These are phyloP conservation scores for Xanthorhoe spadicearia DNA, from an alignment of 2,888 invertebrate species.

Conservation along the genomic window DNA sequence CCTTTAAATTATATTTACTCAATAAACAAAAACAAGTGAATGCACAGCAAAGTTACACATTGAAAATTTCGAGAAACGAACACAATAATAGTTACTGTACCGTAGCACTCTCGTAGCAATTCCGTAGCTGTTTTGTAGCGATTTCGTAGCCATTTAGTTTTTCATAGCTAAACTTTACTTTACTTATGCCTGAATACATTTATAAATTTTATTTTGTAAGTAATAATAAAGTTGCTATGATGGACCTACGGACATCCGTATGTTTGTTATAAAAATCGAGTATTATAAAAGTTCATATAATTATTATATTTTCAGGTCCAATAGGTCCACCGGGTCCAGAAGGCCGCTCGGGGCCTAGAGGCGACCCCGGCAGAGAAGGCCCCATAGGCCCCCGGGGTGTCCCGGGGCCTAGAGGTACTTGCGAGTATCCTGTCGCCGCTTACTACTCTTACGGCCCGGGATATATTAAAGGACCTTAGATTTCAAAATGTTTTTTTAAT, in stretches of 20 bases:
- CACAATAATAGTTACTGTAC: no score
- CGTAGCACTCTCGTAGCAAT: no score
- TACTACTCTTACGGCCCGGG: slow-evolving; percentile 83
- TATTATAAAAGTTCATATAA: background rate
- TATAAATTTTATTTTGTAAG: no score
- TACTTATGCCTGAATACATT: no score
- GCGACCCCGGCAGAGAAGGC: slow-evolving; percentile 89
- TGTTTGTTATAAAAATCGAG: no score
- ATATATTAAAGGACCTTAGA: slow-evolving; percentile 85
- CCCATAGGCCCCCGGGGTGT: slow-evolving; percentile 81
- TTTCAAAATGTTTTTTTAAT: no score
- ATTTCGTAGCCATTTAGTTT: no score
- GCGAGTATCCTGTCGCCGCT: slow-evolving; percentile 81
- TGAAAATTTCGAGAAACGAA: background rate
- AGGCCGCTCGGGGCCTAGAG: slow-evolving; percentile 91
- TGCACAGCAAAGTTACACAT: background rate
- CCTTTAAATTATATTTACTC: no score
- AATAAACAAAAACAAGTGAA: background rate
- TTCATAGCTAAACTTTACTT: background rate
- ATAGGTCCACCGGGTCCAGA: slow-evolving; percentile 88
- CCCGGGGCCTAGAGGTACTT: slow-evolving; percentile 87
- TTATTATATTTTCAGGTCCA: slow-evolving; percentile 55
- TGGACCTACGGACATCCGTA: no score
- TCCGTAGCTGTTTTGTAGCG: no score
- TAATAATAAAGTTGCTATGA: no score